These are phyloP conservation scores for Trissolcus basalis DNA, from an alignment of 1,140 invertebrate species.

Conservation along the genomic window DNA sequence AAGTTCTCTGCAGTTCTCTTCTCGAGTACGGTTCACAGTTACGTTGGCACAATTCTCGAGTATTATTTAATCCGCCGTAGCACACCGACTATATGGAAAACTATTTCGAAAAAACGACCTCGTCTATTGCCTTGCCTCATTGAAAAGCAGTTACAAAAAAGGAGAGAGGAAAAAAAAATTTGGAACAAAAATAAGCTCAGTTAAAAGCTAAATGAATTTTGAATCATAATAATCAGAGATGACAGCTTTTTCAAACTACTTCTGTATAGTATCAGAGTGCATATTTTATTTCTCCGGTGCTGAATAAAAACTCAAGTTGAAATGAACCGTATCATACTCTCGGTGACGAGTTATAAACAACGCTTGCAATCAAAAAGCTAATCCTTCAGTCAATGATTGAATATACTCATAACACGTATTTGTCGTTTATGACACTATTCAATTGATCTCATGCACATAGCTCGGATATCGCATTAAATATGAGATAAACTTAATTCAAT, in stretches of 20 bases:
- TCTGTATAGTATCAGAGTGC: conserved; percentile 2
- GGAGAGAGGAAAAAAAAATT: neutral
- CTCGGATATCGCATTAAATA: conserved; percentile 36
- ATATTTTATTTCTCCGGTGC: conserved; percentile 24
- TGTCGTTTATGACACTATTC: conserved; percentile 3
- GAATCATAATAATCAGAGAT: conserved; percentile 14
- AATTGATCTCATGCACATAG: conserved; percentile 15
- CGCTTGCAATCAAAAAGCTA: conserved; percentile 2
- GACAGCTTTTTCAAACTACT: conserved; percentile 7
- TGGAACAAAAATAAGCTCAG: conserved; percentile 18
- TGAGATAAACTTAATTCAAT: neutral
- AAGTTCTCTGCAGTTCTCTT: conserved; percentile 40
- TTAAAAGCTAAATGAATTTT: conserved; percentile 28
- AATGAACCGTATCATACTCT: too few species aligned
- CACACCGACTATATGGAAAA: conserved; percentile 26
- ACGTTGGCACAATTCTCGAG: conserved; percentile 44
- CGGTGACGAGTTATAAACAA: too few species aligned
- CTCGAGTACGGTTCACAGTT: conserved; percentile 32
- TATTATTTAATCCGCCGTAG: conserved; percentile 41
- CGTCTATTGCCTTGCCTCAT: neutral
- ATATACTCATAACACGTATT: conserved; percentile 9
- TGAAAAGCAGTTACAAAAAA: neutral
- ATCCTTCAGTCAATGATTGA: neutral
- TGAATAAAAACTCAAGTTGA: neutral
- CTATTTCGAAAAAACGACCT: conserved; percentile 18